Evolutionary conservation across 2,888 invertebrate species (phyloP).

Genomic region (Palloptera scutellata): DNA sequence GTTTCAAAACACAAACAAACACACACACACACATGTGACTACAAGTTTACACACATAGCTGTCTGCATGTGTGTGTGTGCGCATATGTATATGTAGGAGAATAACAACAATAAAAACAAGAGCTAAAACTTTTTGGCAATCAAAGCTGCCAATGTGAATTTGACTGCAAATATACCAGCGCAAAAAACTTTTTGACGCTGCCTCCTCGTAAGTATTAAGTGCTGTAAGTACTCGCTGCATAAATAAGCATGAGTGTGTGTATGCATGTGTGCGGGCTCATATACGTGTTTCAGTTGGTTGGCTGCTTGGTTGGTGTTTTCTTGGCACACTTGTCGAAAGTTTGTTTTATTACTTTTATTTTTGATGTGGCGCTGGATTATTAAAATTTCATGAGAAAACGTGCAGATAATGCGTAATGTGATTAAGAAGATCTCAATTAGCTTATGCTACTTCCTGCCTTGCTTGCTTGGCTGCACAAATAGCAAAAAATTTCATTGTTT

Average conservation of each 20-base stretch:
- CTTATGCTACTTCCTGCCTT: background rate
- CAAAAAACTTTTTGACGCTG: background rate
- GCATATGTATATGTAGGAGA: no score
- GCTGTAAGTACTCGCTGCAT: no score
- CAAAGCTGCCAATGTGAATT: conserved; percentile 3
- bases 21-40: background rate
- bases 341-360: conserved; percentile 44
- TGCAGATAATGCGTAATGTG: conserved; percentile 43
- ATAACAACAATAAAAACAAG: conserved; percentile 15
- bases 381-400: conserved; percentile 50
- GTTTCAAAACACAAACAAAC: background rate
- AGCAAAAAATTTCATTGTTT: conserved; percentile 2
- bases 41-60: background rate
- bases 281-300: conserved; percentile 31
- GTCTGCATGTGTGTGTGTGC: background rate
- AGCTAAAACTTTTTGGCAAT: conserved; percentile 13
- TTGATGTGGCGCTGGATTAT: conserved; percentile 40
- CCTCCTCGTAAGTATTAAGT: no score
- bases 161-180: background rate
- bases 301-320: conserved; percentile 12
- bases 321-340: conserved; percentile 40
- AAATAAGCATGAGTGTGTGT: background rate
- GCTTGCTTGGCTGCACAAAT: background rate
- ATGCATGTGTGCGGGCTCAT: conserved; percentile 18
- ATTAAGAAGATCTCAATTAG: conserved; percentile 17